These are phyloP conservation scores for Ptilodon capucinus DNA, from an alignment of 2,888 invertebrate genomes.

Conservation along the genomic window DNA sequence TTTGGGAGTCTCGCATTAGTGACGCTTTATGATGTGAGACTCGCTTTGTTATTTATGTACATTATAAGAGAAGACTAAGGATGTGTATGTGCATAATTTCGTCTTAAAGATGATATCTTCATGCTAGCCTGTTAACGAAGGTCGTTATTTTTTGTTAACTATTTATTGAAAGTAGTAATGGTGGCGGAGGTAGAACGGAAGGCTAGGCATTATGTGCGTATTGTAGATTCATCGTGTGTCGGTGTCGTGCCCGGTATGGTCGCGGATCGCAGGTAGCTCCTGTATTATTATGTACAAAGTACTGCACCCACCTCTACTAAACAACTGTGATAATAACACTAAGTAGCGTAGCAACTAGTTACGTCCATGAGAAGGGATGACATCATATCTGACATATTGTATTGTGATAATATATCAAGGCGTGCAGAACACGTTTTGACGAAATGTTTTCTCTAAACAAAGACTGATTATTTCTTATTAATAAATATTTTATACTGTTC, in stretches of 20 bases:
- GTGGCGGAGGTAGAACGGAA: slow-evolving; percentile 44
- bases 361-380: slow-evolving; percentile 83
- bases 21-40: slow-evolving; percentile 58
- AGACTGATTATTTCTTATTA: slow-evolving; percentile 84
- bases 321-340: slow-evolving; percentile 84
- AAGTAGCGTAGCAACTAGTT: slow-evolving; percentile 83
- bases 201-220: slow-evolving; percentile 63
- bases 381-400: slow-evolving; percentile 84
- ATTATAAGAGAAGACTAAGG: slow-evolving; percentile 78
- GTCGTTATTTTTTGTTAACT: slow-evolving; percentile 45
- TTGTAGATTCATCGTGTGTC: slow-evolving; percentile 53
- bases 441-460: slow-evolving; percentile 81
- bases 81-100: slow-evolving; percentile 73
- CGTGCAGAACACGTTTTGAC: slow-evolving; percentile 69
- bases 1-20: slow-evolving; percentile 64
- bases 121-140: slow-evolving; percentile 55
- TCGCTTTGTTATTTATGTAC: slow-evolving; percentile 78
- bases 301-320: slow-evolving; percentile 83
- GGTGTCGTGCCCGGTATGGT: slow-evolving; percentile 63
- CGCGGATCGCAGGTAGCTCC: slow-evolving; percentile 74
- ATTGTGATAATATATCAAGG: slow-evolving; percentile 76
- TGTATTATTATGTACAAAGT: slow-evolving; percentile 81
- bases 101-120: slow-evolving; percentile 72
- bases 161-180: slow-evolving; percentile 47
- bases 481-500: slow-evolving; percentile 81